A percentile compares a stretch with the other conserved stretches of the same genome.
phyloP scores from a whole-genome alignment of 2,113 vertebrate species.

The Poeciliopsis turrubarensis region DNA sequence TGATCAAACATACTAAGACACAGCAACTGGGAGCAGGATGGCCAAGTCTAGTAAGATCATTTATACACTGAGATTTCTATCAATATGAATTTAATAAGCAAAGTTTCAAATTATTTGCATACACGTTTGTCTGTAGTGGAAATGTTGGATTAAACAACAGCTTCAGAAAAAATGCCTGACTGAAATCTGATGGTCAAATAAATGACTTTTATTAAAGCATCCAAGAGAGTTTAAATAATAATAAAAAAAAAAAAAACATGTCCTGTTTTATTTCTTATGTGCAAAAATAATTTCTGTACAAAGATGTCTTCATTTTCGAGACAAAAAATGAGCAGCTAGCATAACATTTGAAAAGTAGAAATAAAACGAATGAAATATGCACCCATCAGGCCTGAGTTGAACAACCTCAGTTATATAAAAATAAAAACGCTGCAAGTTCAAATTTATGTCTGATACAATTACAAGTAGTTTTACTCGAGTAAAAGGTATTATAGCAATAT shows the following conservation, averaged over 20 bases:
- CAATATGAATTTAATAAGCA: too few relatives aligned
- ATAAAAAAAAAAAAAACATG: slow-evolving; percentile 57
- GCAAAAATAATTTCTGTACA: slow-evolving; percentile 77
- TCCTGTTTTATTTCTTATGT: slow-evolving; percentile 46
- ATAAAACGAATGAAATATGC: slow-evolving; percentile 11
- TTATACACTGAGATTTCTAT: too few relatives aligned
- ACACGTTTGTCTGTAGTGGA: too few relatives aligned
- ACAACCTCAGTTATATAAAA: neutral
- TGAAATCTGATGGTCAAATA: slow-evolving; percentile 29
- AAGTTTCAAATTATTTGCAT: too few relatives aligned
- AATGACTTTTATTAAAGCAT: slow-evolving; percentile 73
- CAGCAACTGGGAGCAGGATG: too few relatives aligned
- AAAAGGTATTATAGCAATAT: neutral
- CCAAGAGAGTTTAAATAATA: slow-evolving; percentile 69
- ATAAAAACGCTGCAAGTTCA: slow-evolving; percentile 11
- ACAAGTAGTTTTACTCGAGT: neutral
- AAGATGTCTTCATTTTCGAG: slow-evolving; percentile 17
- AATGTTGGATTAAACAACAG: too few relatives aligned
- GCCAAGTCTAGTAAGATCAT: too few relatives aligned
- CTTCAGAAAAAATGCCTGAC: too few relatives aligned
- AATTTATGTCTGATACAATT: neutral
- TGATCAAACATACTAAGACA: too few relatives aligned
- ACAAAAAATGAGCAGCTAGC: slow-evolving; percentile 27
- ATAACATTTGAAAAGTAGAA: neutral
- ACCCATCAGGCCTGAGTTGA: slow-evolving; percentile 4